Base-by-base conservation (phyloP, 2,888 invertebrate species). In the Macrosiphum euphorbiae region DNA sequence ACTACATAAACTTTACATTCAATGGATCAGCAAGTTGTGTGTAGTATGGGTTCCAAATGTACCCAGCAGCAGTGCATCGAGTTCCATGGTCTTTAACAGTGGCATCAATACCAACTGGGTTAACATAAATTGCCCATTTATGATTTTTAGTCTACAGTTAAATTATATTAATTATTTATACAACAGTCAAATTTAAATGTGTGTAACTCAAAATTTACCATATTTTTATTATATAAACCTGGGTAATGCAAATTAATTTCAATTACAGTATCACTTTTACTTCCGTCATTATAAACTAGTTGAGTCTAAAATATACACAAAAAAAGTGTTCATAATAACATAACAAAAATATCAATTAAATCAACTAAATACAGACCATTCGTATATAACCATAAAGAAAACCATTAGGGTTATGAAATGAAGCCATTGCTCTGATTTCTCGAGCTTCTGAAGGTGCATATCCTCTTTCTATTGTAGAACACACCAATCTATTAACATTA, bases 71-170 rank as follows among this genome's bases (percentile, higher is more conserved):
- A 20, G 98, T 98, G 96, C 99, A 99, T 95, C 99, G 97, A 0
- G 98, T 98, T 95, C 96, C 96, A 94, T 97, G 97, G 78, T 97
- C 97, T 95, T 97, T 97, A 13, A 98, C 98, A 0, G 98, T 97
- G 0, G 98, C 98, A 96, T 99, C 99, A 93, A 98, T 98, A 0
- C 98, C 98, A 88, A 99, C 98, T 0, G 98, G 98, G 96, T 98
- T 99, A 78, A 99, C 98, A 96, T 97, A 99, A 95, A 99, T 97
- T 92, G 98, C 98, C 98, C 98, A 99, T 95, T 98, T 97, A 96
- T 99, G 99, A 95, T 98, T 97, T 95, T 96, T 96, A 0, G 98
- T 98, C 97, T 98, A 95, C 52, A 96, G 95, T 95, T 94, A 95
- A 94, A 86, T 87, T 20, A 78, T 26, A 55, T 55, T 52, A 26